Percentiles rank a stretch among this genome's conserved stretches.
Conservation (phyloP, 2,888 invertebrate species). For the Volucella inanis region DNA sequence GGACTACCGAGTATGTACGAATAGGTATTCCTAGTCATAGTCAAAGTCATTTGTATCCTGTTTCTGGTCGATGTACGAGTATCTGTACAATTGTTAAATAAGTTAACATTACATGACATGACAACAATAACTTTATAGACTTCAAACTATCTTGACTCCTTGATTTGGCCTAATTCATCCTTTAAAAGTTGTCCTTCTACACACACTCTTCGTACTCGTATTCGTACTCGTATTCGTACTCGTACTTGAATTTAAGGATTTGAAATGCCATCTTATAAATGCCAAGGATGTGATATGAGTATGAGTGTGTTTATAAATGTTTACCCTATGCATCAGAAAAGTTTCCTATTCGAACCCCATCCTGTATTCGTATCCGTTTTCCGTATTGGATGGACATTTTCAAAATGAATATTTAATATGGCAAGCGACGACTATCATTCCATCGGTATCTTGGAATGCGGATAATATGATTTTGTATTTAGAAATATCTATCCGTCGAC, state of each 20-base stretch:
- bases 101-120: conserved; percentile 76
- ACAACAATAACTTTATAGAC: conserved; percentile 76
- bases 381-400: conserved; percentile 63
- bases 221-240: too few species aligned
- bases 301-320: conserved; percentile 46
- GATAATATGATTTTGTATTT: conserved; percentile 73
- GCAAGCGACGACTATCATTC: conserved; percentile 64
- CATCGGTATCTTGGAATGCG: conserved; percentile 61
- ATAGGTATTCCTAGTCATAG: not conserved
- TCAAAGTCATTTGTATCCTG: not conserved
- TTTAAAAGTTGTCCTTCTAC: conserved; percentile 20
- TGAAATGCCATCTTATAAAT: conserved; percentile 57
- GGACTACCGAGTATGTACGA: not conserved
- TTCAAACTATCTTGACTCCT: conserved; percentile 72
- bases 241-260: conserved; percentile 7
- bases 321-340: conserved; percentile 5
- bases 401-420: conserved; percentile 73
- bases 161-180: conserved; percentile 71
- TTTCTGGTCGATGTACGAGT: not conserved
- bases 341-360: not conserved
- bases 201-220: too few species aligned
- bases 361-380: conserved; percentile 19
- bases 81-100: conserved; percentile 66
- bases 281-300: conserved; percentile 3
- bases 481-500: conserved; percentile 55